Percentiles rank a stretch among this genome's conserved stretches.
Evolutionary conservation across 2,113 vertebrate species (phyloP).

Genomic region (Sus scrofa): DNA sequence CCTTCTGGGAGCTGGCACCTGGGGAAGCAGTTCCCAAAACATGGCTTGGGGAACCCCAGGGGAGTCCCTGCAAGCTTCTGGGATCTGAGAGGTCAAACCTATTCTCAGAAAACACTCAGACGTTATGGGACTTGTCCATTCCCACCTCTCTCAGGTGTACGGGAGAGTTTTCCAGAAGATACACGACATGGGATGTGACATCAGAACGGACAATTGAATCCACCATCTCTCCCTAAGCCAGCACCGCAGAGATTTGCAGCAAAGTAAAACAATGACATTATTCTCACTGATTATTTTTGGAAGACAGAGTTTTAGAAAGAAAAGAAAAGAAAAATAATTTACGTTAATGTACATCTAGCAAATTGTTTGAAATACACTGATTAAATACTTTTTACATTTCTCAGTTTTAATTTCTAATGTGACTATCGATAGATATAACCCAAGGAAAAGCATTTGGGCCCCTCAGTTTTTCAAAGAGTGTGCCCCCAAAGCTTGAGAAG

Average conservation of each 20-base stretch:
- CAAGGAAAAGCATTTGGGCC: not conserved
- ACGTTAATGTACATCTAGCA: not conserved
- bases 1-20: not conserved
- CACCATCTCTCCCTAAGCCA: not conserved
- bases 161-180: not conserved
- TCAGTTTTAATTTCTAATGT: not conserved
- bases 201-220: not conserved
- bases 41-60: not conserved
- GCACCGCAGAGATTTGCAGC: not conserved
- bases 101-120: not conserved
- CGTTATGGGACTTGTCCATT: not conserved
- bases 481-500: not conserved
- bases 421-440: not conserved
- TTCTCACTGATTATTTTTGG: not conserved
- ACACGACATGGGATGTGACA: not conserved
- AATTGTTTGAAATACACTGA: not conserved
- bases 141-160: not conserved
- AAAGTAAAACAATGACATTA: not conserved
- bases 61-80: not conserved
- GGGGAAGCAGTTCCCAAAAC: not conserved
- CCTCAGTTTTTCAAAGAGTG: not conserved
- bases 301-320: not conserved
- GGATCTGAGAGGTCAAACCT: not conserved
- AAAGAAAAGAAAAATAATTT: not conserved
- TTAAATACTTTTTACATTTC: not conserved